Evolutionary conservation across 37 sponge, comb jelly and placozoan species (phyloP).

Genomic region (Bolinopsis microptera): DNA sequence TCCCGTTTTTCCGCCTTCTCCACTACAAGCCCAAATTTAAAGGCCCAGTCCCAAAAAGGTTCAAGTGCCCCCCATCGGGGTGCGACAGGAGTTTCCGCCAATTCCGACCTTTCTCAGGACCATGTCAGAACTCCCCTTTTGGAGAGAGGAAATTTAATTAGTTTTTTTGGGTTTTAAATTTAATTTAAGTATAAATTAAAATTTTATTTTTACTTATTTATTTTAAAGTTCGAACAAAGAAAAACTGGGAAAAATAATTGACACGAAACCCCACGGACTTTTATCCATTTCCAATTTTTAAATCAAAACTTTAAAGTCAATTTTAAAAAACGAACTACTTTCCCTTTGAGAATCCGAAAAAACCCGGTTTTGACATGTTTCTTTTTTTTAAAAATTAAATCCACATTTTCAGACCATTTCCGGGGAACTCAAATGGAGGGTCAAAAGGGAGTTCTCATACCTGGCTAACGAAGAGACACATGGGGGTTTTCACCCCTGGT

Average conservation of each 20-base stretch:
- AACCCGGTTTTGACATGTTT: too few species aligned
- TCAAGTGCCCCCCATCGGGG: constrained; percentile 39
- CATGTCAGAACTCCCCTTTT: constrained; percentile 19
- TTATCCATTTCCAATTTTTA: too few species aligned
- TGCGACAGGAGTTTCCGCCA: constrained; percentile 33
- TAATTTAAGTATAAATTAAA: neutral
- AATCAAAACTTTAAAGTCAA: too few species aligned
- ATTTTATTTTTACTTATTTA: too few species aligned
- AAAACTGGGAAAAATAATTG: too few species aligned
- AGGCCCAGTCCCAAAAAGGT: constrained; percentile 30
- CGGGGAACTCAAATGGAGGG: constrained; percentile 16
- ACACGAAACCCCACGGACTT: too few species aligned
- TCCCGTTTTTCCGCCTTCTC: neutral
- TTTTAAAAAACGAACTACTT: too few species aligned
- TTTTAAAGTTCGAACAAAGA: too few species aligned
- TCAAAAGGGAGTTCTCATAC: constrained; percentile 42
- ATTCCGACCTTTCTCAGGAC: constrained; percentile 13
- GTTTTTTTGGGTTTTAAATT: neutral
- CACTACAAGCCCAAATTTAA: neutral
- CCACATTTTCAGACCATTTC: neutral
- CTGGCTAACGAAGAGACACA: constrained; percentile 59
- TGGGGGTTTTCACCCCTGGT: constrained; percentile 43
- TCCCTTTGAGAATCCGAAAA: too few species aligned
- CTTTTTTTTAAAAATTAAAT: too few species aligned
- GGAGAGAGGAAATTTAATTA: constrained; percentile 45